phyloP scores from a whole-genome alignment of 2,113 vertebrate genomes.

The Corythaeola cristata region DNA sequence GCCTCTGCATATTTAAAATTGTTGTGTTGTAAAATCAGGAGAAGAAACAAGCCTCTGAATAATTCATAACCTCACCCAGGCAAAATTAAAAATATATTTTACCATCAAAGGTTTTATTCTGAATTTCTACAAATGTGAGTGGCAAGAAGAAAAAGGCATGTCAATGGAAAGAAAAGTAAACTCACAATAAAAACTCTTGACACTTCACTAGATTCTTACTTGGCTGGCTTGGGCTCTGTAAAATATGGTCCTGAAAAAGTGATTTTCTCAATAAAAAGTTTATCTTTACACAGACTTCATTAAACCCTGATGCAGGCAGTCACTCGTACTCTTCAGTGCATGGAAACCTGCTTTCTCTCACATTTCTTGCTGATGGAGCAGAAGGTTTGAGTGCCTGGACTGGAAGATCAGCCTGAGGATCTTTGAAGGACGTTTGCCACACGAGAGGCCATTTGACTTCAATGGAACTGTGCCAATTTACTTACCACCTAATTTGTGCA shows the following conservation, averaged over 20 bases:
- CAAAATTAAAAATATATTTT: constrained; percentile 84
- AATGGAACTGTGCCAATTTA: background rate
- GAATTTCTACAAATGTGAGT: background rate
- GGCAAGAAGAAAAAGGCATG: background rate
- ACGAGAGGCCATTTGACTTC: background rate
- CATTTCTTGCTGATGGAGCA: background rate
- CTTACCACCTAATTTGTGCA: background rate
- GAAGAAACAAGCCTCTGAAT: constrained; percentile 70
- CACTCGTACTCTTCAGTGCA: background rate
- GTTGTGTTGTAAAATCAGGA: constrained; percentile 68
- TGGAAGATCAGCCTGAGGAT: background rate
- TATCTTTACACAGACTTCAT: background rate
- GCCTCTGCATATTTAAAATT: constrained; percentile 75
- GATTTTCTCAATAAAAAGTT: background rate
- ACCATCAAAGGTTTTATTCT: constrained; percentile 51
- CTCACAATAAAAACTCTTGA: background rate
- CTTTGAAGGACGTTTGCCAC: constrained; percentile 2
- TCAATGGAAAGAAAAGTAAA: background rate
- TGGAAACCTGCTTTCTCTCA: background rate
- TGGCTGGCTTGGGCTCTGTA: background rate
- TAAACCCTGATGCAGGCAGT: background rate
- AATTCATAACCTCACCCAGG: constrained; percentile 68
- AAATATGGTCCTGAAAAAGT: background rate
- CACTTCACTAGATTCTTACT: background rate
- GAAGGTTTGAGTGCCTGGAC: background rate